Percentiles rank a stretch among this genome's conserved stretches.
phyloP scores from a whole-genome alignment of 2,888 invertebrate species.

The Oxycera nigricornis region DNA sequence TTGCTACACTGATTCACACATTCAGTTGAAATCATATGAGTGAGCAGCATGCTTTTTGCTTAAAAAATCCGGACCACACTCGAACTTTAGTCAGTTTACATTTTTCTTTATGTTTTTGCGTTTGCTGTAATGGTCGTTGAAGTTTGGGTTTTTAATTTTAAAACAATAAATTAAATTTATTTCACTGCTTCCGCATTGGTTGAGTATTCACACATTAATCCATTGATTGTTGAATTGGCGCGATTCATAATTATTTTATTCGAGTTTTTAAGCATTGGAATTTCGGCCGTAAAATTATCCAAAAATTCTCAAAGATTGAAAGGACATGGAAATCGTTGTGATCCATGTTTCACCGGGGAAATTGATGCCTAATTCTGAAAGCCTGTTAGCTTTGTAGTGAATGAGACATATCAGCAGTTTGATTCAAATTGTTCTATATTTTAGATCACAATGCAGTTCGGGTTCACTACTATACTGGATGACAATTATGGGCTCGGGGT shows the following conservation, averaged over 20 bases:
- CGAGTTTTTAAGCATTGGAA: constrained; percentile 15
- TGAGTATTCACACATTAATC: no score
- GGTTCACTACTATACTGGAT: not conserved
- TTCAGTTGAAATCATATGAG: not conserved
- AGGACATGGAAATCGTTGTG: no score
- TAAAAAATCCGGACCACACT: not conserved
- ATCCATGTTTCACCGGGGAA: no score
- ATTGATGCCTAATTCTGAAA: no score
- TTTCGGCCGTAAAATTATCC: constrained; percentile 7
- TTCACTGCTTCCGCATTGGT: not conserved
- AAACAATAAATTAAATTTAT: not conserved
- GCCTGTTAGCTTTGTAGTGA: no score
- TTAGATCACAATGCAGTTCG: no score
- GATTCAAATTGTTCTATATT: no score
- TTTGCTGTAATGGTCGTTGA: not conserved
- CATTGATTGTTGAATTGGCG: no score
- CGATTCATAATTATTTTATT: constrained; percentile 7
- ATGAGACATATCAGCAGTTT: no score
- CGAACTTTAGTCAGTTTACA: not conserved
- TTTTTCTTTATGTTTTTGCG: constrained; percentile 10
- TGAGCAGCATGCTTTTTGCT: not conserved
- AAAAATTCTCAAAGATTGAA: not conserved
- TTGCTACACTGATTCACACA: constrained; percentile 13
- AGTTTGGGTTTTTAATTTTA: not conserved
- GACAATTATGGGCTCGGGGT: no score